A percentile compares a stretch with the other conserved stretches of the same genome.
phyloP scores from a whole-genome alignment of 1,140 invertebrate genomes.

The Ericerus pela region DNA sequence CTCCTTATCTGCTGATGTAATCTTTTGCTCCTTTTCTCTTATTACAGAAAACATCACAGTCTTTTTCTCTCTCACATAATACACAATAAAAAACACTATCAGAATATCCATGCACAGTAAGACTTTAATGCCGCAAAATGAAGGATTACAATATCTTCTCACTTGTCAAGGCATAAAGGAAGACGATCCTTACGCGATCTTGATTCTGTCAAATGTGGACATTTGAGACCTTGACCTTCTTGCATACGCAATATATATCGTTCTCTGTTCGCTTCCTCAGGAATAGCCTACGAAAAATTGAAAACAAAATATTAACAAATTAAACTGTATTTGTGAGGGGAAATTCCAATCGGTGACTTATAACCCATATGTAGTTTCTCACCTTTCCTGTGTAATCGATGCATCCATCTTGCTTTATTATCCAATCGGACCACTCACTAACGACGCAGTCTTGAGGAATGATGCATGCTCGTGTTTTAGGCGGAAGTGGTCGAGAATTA shows the following conservation, averaged over 20 bases:
- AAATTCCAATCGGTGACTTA: too few relatives aligned
- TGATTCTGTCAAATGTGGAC: conserved; percentile 33
- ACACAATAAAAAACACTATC: neutral
- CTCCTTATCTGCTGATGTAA: neutral
- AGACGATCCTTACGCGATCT: conserved; percentile 29
- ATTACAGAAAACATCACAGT: neutral
- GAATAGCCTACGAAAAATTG: neutral
- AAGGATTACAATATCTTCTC: too few relatives aligned
- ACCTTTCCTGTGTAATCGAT: conserved; percentile 29
- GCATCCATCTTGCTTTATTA: conserved; percentile 30
- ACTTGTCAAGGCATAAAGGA: conserved; percentile 33
- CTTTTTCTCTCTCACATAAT: neutral
- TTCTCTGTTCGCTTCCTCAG: conserved; percentile 22
- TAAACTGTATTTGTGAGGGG: too few relatives aligned
- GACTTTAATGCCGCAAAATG: neutral
- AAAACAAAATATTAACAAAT: too few relatives aligned
- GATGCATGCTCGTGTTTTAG: conserved; percentile 28
- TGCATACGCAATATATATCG: conserved; percentile 32
- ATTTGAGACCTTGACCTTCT: conserved; percentile 33
- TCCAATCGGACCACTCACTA: conserved; percentile 32
- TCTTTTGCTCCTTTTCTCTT: neutral
- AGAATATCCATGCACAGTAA: neutral
- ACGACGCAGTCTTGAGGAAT: conserved; percentile 33
- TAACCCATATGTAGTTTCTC: neutral
- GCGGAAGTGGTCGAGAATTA: conserved; percentile 22